A percentile compares a stretch with the other conserved stretches of the same genome.
phyloP scores from a whole-genome alignment of 2,113 vertebrate genomes.

The Eptesicus fuscus region DNA sequence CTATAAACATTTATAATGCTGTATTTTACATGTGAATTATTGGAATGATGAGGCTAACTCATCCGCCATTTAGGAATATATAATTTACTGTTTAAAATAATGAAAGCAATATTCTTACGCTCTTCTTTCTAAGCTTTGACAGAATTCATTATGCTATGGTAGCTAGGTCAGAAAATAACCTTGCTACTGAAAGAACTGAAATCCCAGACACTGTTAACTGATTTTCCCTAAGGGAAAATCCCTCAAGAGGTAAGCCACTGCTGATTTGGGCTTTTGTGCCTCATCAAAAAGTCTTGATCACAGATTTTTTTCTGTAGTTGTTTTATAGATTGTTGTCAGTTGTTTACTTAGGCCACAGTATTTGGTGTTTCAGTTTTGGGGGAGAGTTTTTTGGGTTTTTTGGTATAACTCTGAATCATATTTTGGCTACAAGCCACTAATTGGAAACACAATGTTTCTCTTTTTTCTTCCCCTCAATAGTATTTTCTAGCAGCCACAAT shows the following conservation, averaged over 20 bases:
- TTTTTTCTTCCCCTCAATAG: background rate
- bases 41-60: background rate
- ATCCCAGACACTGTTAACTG: background rate
- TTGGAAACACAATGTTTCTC: conserved; percentile 20
- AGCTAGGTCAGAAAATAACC: conserved; percentile 43
- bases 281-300: conserved; percentile 30
- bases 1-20: background rate
- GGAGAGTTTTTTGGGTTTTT: background rate
- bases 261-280: conserved; percentile 1
- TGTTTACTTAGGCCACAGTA: conserved; percentile 14
- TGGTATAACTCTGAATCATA: conserved; percentile 49
- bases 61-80: background rate
- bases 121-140: conserved; percentile 10
- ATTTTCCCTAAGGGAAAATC: conserved; percentile 37
- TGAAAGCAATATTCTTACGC: background rate
- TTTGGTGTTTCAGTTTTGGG: background rate
- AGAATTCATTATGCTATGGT: conserved; percentile 13
- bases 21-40: conserved; percentile 29
- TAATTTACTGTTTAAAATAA: conserved; percentile 31
- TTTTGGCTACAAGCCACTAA: conserved; percentile 47
- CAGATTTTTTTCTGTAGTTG: conserved; percentile 10
- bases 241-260: conserved; percentile 7
- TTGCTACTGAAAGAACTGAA: conserved; percentile 48
- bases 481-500: conserved; percentile 43
- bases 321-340: conserved; percentile 42